A percentile compares a stretch with the other conserved stretches of the same genome.
phyloP scores from a whole-genome alignment of 2,797 vertebrate species.

The Lacerta bilineata region DNA sequence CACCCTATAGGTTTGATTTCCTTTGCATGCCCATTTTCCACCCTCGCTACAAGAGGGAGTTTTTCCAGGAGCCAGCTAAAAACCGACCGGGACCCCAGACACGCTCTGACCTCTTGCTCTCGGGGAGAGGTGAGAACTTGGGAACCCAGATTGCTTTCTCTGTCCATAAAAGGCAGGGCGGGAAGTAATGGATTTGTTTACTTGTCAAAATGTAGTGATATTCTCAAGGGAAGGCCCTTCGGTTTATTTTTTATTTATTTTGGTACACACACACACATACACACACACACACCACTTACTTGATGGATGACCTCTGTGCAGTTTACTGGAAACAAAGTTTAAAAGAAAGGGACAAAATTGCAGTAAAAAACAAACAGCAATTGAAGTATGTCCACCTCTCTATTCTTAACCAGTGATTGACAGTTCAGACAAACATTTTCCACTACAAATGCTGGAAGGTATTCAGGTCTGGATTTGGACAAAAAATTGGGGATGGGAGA shows the following conservation, averaged over 20 bases:
- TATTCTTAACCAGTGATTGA: not conserved
- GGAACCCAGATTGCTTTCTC: not conserved
- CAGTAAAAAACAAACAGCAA: not conserved
- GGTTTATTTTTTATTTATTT: too few species aligned
- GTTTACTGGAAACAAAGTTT: not conserved
- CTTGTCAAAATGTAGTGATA: not conserved
- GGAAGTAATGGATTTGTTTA: too few species aligned
- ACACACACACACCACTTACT: too few species aligned
- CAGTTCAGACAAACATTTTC: not conserved
- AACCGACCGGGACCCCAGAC: constrained; percentile 88
- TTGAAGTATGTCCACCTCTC: not conserved
- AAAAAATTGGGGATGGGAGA: not conserved
- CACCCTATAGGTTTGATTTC: constrained; percentile 89
- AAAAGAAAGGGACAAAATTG: not conserved
- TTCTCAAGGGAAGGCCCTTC: too few species aligned
- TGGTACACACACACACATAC: too few species aligned
- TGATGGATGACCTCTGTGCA: too few species aligned
- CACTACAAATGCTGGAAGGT: not conserved
- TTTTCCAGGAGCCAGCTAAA: constrained; percentile 88
- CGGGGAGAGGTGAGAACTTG: constrained; percentile 86
- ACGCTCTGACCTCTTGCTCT: constrained; percentile 92
- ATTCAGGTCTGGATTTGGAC: not conserved
- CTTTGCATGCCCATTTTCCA: constrained; percentile 95
- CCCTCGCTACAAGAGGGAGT: constrained; percentile 91
- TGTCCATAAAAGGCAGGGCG: not conserved